Evolutionary conservation across 1,140 invertebrate species (phyloP).

Genomic region (Tetranychus cinnabarinus): DNA sequence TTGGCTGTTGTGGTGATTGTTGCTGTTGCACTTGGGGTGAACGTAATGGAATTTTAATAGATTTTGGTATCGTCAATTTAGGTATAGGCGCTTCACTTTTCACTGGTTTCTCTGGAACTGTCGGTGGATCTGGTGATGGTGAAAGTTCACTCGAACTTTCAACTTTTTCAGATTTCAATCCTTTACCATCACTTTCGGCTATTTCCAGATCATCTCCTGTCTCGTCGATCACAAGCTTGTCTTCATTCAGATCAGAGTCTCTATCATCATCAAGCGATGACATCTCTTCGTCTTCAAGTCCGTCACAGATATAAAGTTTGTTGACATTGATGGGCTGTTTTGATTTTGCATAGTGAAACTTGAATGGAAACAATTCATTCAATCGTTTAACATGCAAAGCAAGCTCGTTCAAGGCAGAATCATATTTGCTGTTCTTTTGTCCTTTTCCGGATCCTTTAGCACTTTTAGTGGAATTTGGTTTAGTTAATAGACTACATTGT

Average conservation of each 20-base stretch:
- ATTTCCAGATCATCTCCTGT: neutral
- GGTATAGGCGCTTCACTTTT: no score
- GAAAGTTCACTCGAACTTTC: neutral
- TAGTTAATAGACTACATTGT: conserved; percentile 55
- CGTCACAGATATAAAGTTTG: conserved; percentile 4
- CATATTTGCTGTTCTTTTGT: conserved; percentile 27
- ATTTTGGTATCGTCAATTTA: no score
- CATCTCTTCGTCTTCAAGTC: neutral
- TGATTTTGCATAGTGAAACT: conserved; percentile 47
- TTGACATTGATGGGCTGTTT: conserved; percentile 41
- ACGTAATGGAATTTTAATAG: no score
- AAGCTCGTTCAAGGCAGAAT: conserved; percentile 40
- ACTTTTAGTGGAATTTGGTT: conserved; percentile 24
- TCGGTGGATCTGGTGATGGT: neutral
- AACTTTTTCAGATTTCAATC: neutral
- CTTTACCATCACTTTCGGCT: neutral
- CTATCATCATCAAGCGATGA: neutral
- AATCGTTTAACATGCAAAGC: conserved; percentile 46
- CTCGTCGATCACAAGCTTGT: neutral
- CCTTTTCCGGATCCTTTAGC: conserved; percentile 25
- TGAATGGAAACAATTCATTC: conserved; percentile 37
- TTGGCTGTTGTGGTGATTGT: no score
- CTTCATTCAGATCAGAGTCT: neutral
- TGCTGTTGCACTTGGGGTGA: no score
- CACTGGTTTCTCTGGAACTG: no score